Percentiles rank a stretch among this genome's conserved stretches.
These are phyloP conservation scores for Phoenicopterus ruber DNA, from an alignment of 2,113 vertebrate species.

Conservation along the genomic window DNA sequence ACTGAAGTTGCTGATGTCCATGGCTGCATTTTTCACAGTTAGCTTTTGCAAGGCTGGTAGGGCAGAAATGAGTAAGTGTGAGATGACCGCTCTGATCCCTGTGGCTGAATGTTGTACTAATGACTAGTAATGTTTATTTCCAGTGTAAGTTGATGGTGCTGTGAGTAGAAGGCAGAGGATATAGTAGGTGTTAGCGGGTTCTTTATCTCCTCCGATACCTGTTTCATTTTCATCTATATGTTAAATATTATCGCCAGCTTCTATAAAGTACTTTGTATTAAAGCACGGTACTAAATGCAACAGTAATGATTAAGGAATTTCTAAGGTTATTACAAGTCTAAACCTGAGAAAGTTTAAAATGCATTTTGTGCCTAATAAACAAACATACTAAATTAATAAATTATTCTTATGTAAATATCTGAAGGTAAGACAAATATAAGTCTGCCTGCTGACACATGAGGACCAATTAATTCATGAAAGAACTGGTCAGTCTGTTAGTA, in stretches of 20 bases:
- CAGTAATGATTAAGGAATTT: background rate
- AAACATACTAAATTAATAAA: background rate
- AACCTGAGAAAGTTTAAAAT: background rate
- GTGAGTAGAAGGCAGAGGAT: background rate
- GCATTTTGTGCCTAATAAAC: background rate
- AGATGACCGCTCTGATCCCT: fast-evolving
- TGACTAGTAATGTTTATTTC: background rate
- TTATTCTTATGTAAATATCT: background rate
- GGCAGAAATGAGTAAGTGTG: background rate
- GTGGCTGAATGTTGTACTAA: background rate
- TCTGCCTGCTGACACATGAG: background rate
- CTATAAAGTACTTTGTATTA: background rate
- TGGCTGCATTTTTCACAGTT: background rate
- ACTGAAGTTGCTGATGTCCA: background rate
- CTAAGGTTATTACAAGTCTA: background rate
- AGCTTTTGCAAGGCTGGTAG: background rate
- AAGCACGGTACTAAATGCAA: background rate
- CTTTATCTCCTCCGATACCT: background rate
- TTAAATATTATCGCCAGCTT: background rate
- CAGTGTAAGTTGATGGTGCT: background rate
- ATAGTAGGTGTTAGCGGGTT: fast-evolving
- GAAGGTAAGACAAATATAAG: background rate
- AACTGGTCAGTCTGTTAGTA: background rate
- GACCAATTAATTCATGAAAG: background rate
- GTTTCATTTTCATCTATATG: background rate